These are phyloP conservation scores for Brachynemurus nebulosus DNA, from an alignment of 2,888 invertebrate species.

Conservation along the genomic window DNA sequence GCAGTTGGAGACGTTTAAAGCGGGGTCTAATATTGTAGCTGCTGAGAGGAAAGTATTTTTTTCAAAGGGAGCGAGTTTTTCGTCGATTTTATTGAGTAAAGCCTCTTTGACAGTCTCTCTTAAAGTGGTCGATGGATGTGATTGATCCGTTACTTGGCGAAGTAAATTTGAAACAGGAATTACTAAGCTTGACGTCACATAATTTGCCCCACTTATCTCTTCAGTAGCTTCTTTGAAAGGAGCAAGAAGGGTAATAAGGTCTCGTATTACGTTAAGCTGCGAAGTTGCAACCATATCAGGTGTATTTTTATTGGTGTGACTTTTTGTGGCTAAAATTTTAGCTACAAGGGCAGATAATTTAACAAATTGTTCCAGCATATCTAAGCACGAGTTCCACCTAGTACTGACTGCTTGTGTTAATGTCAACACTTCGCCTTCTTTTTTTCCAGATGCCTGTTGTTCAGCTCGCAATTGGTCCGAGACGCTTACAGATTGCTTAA, in stretches of 20 bases:
- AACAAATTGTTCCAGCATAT: constrained; percentile 11
- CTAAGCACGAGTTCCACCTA: constrained; percentile 11
- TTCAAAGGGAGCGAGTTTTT: not conserved
- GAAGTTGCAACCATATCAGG: constrained; percentile 19
- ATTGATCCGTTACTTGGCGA: constrained; percentile 13
- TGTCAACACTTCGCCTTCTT: constrained; percentile 12
- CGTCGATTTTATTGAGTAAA: not conserved
- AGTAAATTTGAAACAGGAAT: constrained; percentile 18
- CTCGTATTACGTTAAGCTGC: constrained; percentile 19
- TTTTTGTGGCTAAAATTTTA: constrained; percentile 12
- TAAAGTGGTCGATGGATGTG: constrained; percentile 13
- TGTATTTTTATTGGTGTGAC: constrained; percentile 9
- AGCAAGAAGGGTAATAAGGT: constrained; percentile 18
- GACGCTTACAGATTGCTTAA: constrained; percentile 17
- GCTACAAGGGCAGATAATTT: constrained; percentile 9
- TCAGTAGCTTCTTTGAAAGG: constrained; percentile 20
- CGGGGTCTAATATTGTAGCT: not conserved
- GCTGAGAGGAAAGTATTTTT: not conserved
- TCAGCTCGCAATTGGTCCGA: constrained; percentile 22
- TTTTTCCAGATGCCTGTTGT: constrained; percentile 3
- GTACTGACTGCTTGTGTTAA: constrained; percentile 12
- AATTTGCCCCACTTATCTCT: constrained; percentile 20
- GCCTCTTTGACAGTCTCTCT: not conserved
- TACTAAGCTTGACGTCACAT: constrained; percentile 20
- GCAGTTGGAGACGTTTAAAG: not conserved